Evolutionary conservation across 2,113 vertebrate species (phyloP).

Genomic region (Anthoscopus minutus): DNA sequence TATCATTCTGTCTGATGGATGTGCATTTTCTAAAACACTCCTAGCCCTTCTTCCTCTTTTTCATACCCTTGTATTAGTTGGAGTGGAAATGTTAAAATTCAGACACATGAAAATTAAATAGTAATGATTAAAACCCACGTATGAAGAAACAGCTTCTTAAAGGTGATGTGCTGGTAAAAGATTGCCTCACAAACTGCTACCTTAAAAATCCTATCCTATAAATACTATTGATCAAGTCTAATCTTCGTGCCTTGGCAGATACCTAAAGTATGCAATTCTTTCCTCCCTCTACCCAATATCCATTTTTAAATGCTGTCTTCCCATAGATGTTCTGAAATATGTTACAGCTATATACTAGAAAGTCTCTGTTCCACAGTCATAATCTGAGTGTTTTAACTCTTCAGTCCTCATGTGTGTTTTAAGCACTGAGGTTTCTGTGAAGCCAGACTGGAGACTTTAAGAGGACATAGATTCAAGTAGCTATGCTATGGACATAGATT

Average conservation of each 20-base stretch:
- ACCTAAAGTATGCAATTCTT: neutral
- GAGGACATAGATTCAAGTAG: neutral
- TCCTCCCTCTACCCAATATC: neutral
- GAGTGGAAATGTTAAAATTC: neutral
- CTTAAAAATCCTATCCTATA: neutral
- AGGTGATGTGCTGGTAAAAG: neutral
- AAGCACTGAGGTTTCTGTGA: neutral
- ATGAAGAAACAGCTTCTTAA: neutral
- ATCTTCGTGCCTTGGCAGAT: neutral
- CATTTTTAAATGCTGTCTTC: neutral
- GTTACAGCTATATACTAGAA: neutral
- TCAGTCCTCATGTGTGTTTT: neutral
- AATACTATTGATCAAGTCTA: neutral
- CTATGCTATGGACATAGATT: neutral
- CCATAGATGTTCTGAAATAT: neutral
- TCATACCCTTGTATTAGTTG: neutral
- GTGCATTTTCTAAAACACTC: neutral
- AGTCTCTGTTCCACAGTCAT: neutral
- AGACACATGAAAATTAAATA: neutral
- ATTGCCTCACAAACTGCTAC: neutral
- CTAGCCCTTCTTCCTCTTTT: neutral
- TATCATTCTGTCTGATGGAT: neutral
- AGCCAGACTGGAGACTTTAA: neutral
- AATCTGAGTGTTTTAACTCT: neutral
- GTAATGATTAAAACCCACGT: neutral